Base-by-base conservation (phyloP, 2,888 invertebrate genomes). In the Trissolcus japonicus region DNA sequence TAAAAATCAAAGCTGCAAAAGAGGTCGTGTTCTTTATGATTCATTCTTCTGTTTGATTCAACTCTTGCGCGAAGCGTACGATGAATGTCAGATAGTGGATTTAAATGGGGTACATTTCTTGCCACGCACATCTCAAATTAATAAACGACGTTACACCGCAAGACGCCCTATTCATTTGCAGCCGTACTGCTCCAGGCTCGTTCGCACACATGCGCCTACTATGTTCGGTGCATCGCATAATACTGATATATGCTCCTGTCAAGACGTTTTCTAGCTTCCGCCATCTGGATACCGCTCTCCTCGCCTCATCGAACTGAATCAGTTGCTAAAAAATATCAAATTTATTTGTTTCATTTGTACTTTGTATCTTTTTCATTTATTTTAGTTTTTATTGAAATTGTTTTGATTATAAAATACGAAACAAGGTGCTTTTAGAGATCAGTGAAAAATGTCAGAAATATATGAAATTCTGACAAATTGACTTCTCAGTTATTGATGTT, bases 21-120 rank as follows among this genome's bases (percentile, higher is more conserved):
- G 62, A 71, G 69, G 71, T 51, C 66, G 57, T 61, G 46, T 76
- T 76, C 76, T 69, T 71, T 71, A 71, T 43, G 66, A 66, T 71
- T 62, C 53, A 66, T 72, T 67, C 76, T 72, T 71, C 71, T 62
- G 48, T 76, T 76, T 61, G 53, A 66, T 62, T 71, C 51, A 60
- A n/a, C 53, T 14, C 59, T 56, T 25, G 71, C 19, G 61, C 57
- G 62, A 76, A 57, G 51, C 48, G 59, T 79, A 35, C 35, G 80
- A 80, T 78, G 79, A 81, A 79, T 79, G 80, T 62, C 55, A 62
- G 57, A 66, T 62, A 59, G 67, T 75, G 65, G 74, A 73, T 79
- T 79, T 75, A 80, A 80, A 79, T 71, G 80, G 73, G 65, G 72
- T 75, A 62, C 76, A 78, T 76, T 80, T 78, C 76, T 79, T 76